Percentiles rank a stretch among this genome's conserved stretches.
Conservation (phyloP, 1,140 invertebrate species). For the Hylaeus anthracinus region DNA sequence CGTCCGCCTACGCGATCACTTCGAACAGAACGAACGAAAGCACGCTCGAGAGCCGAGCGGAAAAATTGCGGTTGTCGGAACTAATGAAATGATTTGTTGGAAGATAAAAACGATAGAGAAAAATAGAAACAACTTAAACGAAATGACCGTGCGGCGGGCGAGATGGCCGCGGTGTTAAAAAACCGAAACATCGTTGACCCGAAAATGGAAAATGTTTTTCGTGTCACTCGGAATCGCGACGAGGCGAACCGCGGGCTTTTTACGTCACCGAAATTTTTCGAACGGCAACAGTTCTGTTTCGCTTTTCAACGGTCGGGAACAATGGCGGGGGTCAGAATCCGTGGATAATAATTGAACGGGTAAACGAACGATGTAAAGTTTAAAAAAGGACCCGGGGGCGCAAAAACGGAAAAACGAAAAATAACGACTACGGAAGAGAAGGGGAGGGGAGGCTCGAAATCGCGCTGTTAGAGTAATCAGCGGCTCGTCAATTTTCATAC, state of each 20-base stretch:
- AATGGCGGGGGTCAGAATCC: not conserved
- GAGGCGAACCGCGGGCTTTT: not conserved
- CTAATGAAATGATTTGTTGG: not conserved
- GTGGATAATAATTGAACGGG: not conserved
- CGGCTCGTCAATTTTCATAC: too few relatives aligned
- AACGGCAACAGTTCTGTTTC: not conserved
- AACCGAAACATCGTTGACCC: not conserved
- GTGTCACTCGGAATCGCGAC: not conserved
- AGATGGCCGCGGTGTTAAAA: too few relatives aligned
- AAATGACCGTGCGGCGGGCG: too few relatives aligned
- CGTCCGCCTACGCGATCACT: slow-evolving; percentile 22
- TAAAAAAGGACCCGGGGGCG: not conserved
- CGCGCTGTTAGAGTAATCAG: not conserved
- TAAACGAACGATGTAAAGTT: not conserved
- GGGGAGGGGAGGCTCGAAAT: not conserved
- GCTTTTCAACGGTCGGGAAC: not conserved
- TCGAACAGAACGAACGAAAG: not conserved
- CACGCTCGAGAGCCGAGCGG: not conserved
- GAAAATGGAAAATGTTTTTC: not conserved
- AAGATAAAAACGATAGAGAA: not conserved
- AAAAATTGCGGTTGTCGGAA: not conserved
- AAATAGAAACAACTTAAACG: too few relatives aligned
- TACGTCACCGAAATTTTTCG: not conserved
- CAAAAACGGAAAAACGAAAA: not conserved
- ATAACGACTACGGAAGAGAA: not conserved